Evolutionary conservation across 2,888 invertebrate genomes (phyloP), one percentile per base, ranked within the genome.

Genomic region (Lepeophtheirus nordmannii): DNA sequence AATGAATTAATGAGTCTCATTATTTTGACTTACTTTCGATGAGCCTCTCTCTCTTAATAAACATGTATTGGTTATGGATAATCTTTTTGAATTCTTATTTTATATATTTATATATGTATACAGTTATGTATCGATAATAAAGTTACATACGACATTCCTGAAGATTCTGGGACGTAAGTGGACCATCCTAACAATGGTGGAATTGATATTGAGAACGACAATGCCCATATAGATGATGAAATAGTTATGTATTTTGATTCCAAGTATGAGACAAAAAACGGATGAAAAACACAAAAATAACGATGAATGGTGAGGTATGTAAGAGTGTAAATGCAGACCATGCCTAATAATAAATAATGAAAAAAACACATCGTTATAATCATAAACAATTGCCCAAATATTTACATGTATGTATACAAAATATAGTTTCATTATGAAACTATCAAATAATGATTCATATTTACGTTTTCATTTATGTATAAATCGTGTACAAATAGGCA

Each of bases 131-230:
- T 7, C 7, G 7, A 30, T 30, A 7, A 30, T 30, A 30, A 46
- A 46, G 5, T 14, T 5, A 20, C 58, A 30, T 60, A 60, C 60
- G 37, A 37, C 38, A 60, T 14, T 20, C 60, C 60, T 30, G 60
- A 60, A 30, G 60, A 37, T 23, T 60, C 60, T 10, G 60, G 60
- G n/a, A 23, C 60, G 14, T 60, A 60, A 30, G 17, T 23, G 60
- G 60, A 60, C 60, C 60, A 60, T 17, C 60, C 60, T 10, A 60
- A 38, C 22, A 60, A 23, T 14, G 60, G 60, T 23, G 60, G 60
- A 23, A 60, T 23, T 23, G 60, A 23, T 17, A 60, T 38, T 20
- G 60, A 23, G 1, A 60, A 12, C 1, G 60, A 60, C 17, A 60
- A n/a, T 20, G 1, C 1, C 60, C 60, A 60, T 23, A 60, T 60